Evolutionary conservation across 2,888 invertebrate genomes (phyloP), one percentile per base, ranked within the genome.

Genomic region (Blera fallax): DNA sequence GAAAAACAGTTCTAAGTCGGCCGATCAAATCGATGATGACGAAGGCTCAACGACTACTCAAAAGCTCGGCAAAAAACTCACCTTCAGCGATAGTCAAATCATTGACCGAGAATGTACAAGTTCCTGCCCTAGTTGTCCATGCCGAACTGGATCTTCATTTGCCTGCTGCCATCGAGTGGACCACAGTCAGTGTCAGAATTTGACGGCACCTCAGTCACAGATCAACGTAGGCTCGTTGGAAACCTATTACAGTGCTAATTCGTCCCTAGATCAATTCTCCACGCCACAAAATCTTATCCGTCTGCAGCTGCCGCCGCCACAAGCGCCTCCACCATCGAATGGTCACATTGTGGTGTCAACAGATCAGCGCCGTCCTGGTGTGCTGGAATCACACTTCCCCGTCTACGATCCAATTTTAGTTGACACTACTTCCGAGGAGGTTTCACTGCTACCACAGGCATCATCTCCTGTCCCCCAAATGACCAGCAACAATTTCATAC

Each of bases 1-100:
- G 8, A 88, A 88, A 67, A 87, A 87, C 84, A 91, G 92, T 73
- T 94, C 93, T 79, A 94, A 93, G 88, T 94, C 94, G 0, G 94
- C 93, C 0, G 94, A 94, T 89, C 94, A 94, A 87, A 91, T 94
- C 77, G 94, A 94, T 2, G 94, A 93, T 14, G 93, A 93, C 70
- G 72, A 56, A 7, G 32, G 56, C 2, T 34, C 52, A 1, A 90
- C 90, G 72, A 87, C 91, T 91, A 81, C 90, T 18, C 69, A 81
- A 43, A 88, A 84, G 52, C 81, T 89, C n/a, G 88, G 88, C 27
- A 90, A 90, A 64, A 92, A 92, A 88, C 88, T 92, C 18, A 92
- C 91, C 0, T 92, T 91, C 83, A 92, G 92, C 88, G 92, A 92
- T 81, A 91, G 91, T 85, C 90, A 91, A 52, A 92, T 92, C 43